Conservation (phyloP, 2,888 invertebrate genomes). For the Augiades crinisus region DNA sequence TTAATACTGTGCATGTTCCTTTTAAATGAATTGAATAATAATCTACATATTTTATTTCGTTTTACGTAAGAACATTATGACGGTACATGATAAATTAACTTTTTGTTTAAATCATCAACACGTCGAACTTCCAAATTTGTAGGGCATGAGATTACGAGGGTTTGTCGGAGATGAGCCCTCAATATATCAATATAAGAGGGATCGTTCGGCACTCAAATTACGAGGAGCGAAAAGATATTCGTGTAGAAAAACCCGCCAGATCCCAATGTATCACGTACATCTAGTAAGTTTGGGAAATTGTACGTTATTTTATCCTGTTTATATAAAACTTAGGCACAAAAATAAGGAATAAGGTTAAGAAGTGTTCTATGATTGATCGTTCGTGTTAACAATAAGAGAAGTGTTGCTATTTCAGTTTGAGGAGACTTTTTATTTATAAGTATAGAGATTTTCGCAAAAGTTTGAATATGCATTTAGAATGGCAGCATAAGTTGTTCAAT, state of each 20-base stretch:
- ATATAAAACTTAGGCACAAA: neutral
- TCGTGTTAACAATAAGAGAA: neutral
- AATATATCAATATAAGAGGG: conserved; percentile 11
- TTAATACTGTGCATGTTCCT: no score
- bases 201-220: conserved; percentile 18
- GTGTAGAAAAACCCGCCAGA: conserved; percentile 2
- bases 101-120: no score
- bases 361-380: no score
- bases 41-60: no score
- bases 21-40: no score
- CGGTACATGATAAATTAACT: no score
- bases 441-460: no score
- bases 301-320: neutral
- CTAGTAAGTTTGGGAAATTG: neutral
- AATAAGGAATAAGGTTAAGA: neutral
- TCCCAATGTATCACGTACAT: neutral
- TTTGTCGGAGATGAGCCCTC: conserved; percentile 3
- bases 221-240: conserved; percentile 9
- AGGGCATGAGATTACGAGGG: conserved; percentile 1
- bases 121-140: conserved; percentile 11
- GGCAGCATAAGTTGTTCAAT: no score
- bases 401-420: no score
- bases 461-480: no score
- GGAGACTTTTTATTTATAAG: no score
- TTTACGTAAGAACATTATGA: no score